Conservation (phyloP, 2,113 vertebrate species). For the Anthoscopus minutus region DNA sequence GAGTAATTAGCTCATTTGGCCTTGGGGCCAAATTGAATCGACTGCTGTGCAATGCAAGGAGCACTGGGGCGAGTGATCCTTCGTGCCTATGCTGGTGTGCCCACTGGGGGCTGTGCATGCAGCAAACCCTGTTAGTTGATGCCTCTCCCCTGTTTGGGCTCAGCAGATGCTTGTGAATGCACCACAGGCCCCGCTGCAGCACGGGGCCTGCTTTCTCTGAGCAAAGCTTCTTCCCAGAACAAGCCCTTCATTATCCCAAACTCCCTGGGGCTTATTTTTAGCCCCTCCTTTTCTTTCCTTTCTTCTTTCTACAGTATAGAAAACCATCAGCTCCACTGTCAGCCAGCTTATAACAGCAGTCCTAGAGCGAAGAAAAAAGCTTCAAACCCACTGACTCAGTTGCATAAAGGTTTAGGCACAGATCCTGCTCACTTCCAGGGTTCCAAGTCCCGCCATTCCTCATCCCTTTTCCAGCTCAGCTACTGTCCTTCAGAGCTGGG, state of each 20-base stretch:
- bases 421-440: neutral
- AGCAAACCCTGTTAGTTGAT: neutral
- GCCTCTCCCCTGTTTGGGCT: neutral
- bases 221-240: neutral
- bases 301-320: neutral
- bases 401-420: neutral
- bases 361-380: neutral
- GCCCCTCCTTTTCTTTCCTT: neutral
- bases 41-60: neutral
- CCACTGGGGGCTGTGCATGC: neutral
- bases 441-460: neutral
- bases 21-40: neutral
- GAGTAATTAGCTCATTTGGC: neutral
- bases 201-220: neutral
- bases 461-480: neutral
- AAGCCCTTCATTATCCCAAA: neutral
- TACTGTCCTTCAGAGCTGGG: neutral
- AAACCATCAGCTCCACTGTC: neutral
- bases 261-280: constrained; percentile 10
- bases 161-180: neutral
- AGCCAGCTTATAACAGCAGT: neutral
- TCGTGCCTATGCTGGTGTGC: neutral
- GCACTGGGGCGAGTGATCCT: neutral
- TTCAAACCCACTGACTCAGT: constrained; percentile 1
- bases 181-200: neutral